Evolutionary conservation across 2,113 vertebrate species (phyloP), one percentile per base, ranked within the genome.

Genomic region (Pygoscelis antarcticus): DNA sequence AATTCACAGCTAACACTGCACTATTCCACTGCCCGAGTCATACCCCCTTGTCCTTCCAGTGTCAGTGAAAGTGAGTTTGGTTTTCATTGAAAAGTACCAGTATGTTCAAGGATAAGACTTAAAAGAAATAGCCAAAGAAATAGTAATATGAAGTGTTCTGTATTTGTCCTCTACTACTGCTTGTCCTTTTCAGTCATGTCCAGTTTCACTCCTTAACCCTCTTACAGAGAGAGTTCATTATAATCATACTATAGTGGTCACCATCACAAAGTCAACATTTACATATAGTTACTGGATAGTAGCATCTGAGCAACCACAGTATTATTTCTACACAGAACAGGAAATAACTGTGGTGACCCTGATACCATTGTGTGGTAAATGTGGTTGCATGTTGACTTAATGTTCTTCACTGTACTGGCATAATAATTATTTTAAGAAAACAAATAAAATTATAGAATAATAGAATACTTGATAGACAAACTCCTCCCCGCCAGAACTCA

Each of bases 321-420:
- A 66, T 72, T 88, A 66, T 87, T 88, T 84, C 66, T 80, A n/a
- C 66, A 66, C 7, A 58, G 49, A 80, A 85, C 3, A 85, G 89
- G 78, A 96, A 96, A 88, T 93, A 90, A 83, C 46, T 85, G 93
- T 94, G 95, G 89, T 77, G 62, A 90, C 42, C 61, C 62, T 58
- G 84, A 94, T 85, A 95, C 54, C 58, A 55, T 9, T 38, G 54
- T 70, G 91, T 90, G 95, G 81, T 86, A 80, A 91, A 72, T 87
- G 91, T 87, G 91, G 84, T 77, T 87, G 74, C 46, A 11, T 40
- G 51, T 42, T 87, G 84, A 74, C 54, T 79, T 92, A 22, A 90
- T 62, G 20, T 44, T 91, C 81, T 89, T 82, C 66, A 66, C 30
- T 62, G 18, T 58, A 30, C 54, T 80, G 62, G 30, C n/a, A 85